A percentile compares a stretch with the other conserved stretches of the same genome.
Conservation (phyloP, 1,140 invertebrate genomes). For the Atopsyche davidsoni region DNA sequence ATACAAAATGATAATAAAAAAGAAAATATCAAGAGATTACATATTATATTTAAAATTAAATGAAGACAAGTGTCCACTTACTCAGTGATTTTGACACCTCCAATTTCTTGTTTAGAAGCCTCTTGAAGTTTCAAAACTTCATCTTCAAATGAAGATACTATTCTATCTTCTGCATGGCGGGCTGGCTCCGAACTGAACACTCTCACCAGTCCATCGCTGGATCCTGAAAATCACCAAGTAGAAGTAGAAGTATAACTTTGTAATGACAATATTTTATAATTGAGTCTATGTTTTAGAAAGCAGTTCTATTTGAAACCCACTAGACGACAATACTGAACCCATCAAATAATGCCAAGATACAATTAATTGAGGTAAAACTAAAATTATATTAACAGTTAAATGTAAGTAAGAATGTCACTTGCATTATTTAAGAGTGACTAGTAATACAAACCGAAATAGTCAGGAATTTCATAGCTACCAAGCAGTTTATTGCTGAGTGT, state of each 20-base stretch:
- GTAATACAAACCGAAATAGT: no score
- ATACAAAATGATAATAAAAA: slow-evolving; percentile 1
- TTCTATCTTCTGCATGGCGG: slow-evolving; percentile 58
- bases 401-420: no score
- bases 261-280: slow-evolving; percentile 3
- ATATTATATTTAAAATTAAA: slow-evolving; percentile 2
- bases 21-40: not conserved
- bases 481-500: no score
- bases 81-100: slow-evolving; percentile 78
- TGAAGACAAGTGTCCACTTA: slow-evolving; percentile 39
- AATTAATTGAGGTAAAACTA: not conserved
- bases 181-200: slow-evolving; percentile 71
- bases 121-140: slow-evolving; percentile 55
- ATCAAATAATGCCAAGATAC: not conserved
- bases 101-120: slow-evolving; percentile 59
- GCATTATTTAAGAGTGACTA: no score
- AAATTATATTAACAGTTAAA: not conserved
- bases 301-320: not conserved
- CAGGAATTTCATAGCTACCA: no score
- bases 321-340: not conserved
- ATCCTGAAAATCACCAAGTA: slow-evolving; percentile 39
- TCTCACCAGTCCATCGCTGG: slow-evolving; percentile 78
- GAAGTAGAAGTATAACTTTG: slow-evolving; percentile 23
- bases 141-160: slow-evolving; percentile 64
- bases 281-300: not conserved